Base-by-base conservation (phyloP, 2,888 invertebrate species). In the Acronicta alni region DNA sequence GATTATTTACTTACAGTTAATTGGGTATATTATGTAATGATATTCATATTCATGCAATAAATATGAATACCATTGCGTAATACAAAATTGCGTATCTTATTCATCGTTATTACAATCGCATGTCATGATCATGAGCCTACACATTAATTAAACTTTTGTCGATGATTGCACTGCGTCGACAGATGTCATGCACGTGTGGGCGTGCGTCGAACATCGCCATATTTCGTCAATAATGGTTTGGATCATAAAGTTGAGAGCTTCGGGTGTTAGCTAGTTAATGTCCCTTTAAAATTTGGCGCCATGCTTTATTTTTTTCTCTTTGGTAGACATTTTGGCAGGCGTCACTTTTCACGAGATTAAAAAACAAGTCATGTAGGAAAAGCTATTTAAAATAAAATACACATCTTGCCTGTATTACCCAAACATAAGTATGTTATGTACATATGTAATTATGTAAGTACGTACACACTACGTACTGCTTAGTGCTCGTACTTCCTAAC, bases 111-210 rank as follows among this genome's bases (percentile, higher is more conserved):
- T 54, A 39, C 54, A 51, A 17, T 46, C 48, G 46, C 52, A 49
- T 43, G 53, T 47, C 48, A 54, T 67, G 70, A 72, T 72, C 69
- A 71, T 75, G n/a, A 75, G 72, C 74, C 77, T 67, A 82, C 69
- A 72, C 52, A 56, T 37, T 69, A 66, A 62, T 77, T 65, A 55
- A 63, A 72, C 75, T 86, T 86, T 67, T 83, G 80, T 73, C 42
- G 46, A 37, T 61, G 81, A 81, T 35, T 75, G 79, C 85, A 43
- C 63, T 26, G 44, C 61, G 38, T 35, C 17, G 76, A 77, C 91
- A 91, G 89, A 88, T 90, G 89, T 75, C 47, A 62, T 72, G 67
- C 85, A 88, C 84, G 79, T 83, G 79, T 77, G 74, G 64, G 57
- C 55, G 64, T 54, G 57, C 51, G 41, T 16, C 44, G 51, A 53